Conservation (phyloP, 2,797 vertebrate genomes). For the Semaprochilodus insignis region DNA sequence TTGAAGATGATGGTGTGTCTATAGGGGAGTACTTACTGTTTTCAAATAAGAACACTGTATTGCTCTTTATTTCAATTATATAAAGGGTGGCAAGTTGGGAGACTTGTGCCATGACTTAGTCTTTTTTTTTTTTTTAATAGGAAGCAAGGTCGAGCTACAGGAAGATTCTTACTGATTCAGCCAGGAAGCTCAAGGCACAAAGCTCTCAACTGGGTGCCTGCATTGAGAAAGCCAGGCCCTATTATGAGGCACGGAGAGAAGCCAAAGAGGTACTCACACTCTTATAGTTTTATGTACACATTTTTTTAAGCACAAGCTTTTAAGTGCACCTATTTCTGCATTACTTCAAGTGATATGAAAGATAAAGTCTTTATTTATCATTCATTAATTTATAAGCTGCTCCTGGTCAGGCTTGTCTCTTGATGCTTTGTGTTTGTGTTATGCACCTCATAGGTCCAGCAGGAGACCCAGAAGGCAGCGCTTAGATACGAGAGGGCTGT, state of each 20-base stretch:
- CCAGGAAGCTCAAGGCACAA: conserved; percentile 85
- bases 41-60: too few species aligned
- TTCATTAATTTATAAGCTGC: conserved; percentile 12
- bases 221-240: conserved; percentile 90
- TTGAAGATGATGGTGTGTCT: too few species aligned
- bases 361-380: neutral
- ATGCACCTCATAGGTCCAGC: conserved; percentile 82
- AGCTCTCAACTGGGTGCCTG: conserved; percentile 87
- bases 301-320: neutral
- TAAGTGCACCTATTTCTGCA: neutral
- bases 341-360: neutral
- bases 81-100: neutral
- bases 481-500: conserved; percentile 89
- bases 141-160: conserved; percentile 88
- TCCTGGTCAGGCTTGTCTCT: neutral
- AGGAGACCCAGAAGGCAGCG: conserved; percentile 91
- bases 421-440: conserved; percentile 32
- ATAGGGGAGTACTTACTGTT: too few species aligned
- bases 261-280: conserved; percentile 86
- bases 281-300: neutral
- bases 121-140: conserved; percentile 65
- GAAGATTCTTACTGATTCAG: conserved; percentile 88
- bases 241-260: conserved; percentile 88
- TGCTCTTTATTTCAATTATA: too few species aligned
- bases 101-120: neutral